Base-by-base conservation (phyloP, 1,140 invertebrate genomes). In the Drosophila lowei region DNA sequence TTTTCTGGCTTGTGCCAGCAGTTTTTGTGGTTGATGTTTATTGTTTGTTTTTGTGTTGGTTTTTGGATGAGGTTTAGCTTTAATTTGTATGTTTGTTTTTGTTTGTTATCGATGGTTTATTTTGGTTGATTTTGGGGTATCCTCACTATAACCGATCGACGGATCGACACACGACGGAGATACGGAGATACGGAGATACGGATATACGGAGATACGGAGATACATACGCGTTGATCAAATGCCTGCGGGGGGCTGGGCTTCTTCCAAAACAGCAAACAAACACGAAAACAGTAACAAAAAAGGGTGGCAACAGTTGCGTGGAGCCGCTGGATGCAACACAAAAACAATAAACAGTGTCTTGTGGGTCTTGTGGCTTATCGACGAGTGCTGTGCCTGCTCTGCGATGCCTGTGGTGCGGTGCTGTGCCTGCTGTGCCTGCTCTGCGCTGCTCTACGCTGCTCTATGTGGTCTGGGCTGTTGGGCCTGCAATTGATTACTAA, bases 401-500 rank as follows among this genome's bases (percentile, higher is more conserved):
- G 7, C 28, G 28, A 8, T 34, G 34, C 34, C 34, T 38, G 11
- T 30, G 30, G 30, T 30, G 30, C 30, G 8, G 8, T 38, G 34
- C 34, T 38, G 62, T 73, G 72, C 49, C 50, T 78, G 61, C 63
- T 76, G 61, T 53, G 44, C 54, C 62, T 66, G 55, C 23, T 25
- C 23, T 25, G 23, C 72, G 77, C 62, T 84, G 62, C 43, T 56
- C 52, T 83, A 64, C 72, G 77, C 62, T 84, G 62, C 43, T 56
- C 52, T 83, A 64, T 84, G 72, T 72, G 79, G 77, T 90, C 89
- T 89, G 79, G 74, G 89, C 89, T 84, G 89, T 86, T 90, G 81
- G 85, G 72, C 85, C 83, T 89, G 85, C 89, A 90, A 90, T 90
- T 90, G 89, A 90, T 90, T 89, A 90, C 89, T 90, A 90, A 90